Base-by-base conservation (phyloP, 2,113 vertebrate species). In the Rhinoptilus africanus region DNA sequence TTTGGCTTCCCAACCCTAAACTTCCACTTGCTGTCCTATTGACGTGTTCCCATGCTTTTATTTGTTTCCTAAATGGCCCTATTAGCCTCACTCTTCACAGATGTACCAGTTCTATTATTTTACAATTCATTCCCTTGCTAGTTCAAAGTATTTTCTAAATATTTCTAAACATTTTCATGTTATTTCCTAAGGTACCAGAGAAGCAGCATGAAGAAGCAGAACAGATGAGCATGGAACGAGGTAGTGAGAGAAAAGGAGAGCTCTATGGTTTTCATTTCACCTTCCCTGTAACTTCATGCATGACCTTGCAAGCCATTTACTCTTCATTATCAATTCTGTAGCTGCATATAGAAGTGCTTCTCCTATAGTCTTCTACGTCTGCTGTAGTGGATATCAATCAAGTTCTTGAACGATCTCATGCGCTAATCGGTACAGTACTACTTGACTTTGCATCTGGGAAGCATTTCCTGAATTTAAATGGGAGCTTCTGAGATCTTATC, bases 1-100 rank as follows among this genome's bases (percentile, higher is more conserved):
- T 34, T 57, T 75, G 47, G 26, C 26, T 87, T 81, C 22, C 47
- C 28, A 82, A 12, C 1, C 7, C 35, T 85, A 32, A 93, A 57
- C 15, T 63, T 81, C 47, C 14, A 43, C 16, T 37, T 79, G 51
- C 19, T 0, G 2, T 28, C 9, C 23, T 32, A 79, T 10, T 27
- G 9, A 45, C 0, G 0, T 0, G 0, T 59, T 78, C 35, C 66
- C 22, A 67, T n/a, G 15, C 10, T 74, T 86, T 39, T 41, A 59
- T 20, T 63, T 41, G 20, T 87, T 85, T 72, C 69, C 41, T 67
- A 51, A 32, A 85, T 78, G 54, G 56, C 10, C 8, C 14, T 48
- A 28, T 14, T 45, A 76, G 34, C 24, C 10, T 56, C 43, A 34
- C 8, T 64, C 41, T 64, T 60, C 66, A 78, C 14, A 69, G 17